phyloP scores from a whole-genome alignment of 2,113 vertebrate species.

The Tupaia tana region DNA sequence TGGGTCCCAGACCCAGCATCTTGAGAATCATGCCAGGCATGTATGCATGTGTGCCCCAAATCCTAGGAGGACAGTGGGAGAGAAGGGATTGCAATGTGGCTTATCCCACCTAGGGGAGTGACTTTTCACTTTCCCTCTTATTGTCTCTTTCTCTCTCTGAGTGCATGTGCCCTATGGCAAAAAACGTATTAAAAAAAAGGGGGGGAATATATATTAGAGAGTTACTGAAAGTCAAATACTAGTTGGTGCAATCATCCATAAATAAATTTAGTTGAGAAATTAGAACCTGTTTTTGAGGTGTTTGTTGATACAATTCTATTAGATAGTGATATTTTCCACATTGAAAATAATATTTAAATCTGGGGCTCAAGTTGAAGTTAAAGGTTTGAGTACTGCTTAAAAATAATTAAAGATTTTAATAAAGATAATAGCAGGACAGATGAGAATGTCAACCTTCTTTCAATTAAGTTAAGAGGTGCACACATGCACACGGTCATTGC shows the following conservation, averaged over 20 bases:
- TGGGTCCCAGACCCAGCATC: too few relatives aligned
- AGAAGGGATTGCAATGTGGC: too few relatives aligned
- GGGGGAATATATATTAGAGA: neutral
- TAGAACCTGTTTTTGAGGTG: neutral
- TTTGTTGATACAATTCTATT: neutral
- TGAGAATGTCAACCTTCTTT: neutral
- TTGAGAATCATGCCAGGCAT: too few relatives aligned
- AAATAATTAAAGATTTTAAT: neutral
- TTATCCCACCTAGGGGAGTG: too few relatives aligned
- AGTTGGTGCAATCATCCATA: neutral
- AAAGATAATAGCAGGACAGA: neutral
- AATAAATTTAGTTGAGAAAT: neutral
- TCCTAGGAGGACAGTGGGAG: too few relatives aligned
- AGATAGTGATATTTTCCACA: neutral
- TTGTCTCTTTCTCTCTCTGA: too few relatives aligned
- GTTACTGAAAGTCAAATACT: conserved; percentile 37
- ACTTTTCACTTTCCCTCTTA: too few relatives aligned
- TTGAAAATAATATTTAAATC: conserved; percentile 5
- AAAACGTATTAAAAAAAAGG: neutral
- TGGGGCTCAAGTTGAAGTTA: conserved; percentile 11
- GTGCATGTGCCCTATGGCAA: too few relatives aligned
- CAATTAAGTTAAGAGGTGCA: neutral
- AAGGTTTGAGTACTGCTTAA: neutral
- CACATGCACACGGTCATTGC: too few relatives aligned
- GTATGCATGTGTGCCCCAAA: too few relatives aligned